Evolutionary conservation across 2,113 vertebrate species (phyloP).

Genomic region (Phylloscopus trochilus): DNA sequence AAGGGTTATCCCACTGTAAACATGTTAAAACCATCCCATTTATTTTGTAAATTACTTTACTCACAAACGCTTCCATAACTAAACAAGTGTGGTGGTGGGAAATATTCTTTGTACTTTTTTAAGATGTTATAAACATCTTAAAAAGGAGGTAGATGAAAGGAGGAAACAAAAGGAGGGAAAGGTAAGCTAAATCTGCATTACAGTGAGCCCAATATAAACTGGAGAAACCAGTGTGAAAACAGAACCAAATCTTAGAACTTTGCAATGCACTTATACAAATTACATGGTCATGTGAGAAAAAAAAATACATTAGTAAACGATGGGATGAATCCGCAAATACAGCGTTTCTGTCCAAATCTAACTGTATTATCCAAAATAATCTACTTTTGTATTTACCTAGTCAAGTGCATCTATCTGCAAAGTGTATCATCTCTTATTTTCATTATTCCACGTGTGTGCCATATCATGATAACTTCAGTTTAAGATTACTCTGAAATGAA

Average conservation of each 20-base stretch:
- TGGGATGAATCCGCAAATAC: not conserved
- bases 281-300: not conserved
- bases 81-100: not conserved
- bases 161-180: not conserved
- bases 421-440: not conserved
- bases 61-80: not conserved
- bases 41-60: conserved; percentile 3
- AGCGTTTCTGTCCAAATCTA: not conserved
- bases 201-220: not conserved
- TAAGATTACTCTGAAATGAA: not conserved
- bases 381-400: not conserved
- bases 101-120: not conserved
- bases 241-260: not conserved
- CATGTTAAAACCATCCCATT: not conserved
- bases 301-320: not conserved
- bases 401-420: not conserved
- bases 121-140: not conserved
- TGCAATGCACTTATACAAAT: not conserved
- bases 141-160: not conserved
- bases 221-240: not conserved
- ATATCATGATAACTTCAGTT: not conserved
- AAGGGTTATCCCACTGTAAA: not conserved
- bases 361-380: not conserved
- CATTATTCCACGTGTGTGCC: not conserved
- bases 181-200: not conserved